Evolutionary conservation across 2,113 vertebrate genomes (phyloP).

Genomic region (Desmodus rotundus): DNA sequence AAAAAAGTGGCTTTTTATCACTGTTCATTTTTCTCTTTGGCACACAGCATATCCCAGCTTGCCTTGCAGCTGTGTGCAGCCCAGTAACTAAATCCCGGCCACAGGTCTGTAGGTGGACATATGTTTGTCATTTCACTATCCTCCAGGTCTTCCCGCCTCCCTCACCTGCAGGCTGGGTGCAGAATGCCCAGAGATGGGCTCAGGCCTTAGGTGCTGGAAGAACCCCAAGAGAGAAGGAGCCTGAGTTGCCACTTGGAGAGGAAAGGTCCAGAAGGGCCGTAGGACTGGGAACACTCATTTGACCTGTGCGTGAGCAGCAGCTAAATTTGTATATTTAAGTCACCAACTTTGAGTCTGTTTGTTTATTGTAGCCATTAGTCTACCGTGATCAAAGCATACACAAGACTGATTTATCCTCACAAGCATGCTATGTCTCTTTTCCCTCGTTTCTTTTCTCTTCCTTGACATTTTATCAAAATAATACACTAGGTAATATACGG

Average conservation of each 20-base stretch:
- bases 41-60: background rate
- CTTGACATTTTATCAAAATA: conserved; percentile 36
- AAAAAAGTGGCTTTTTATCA: background rate
- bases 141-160: background rate
- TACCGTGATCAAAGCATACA: background rate
- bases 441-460: background rate
- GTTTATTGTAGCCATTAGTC: background rate
- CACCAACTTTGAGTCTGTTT: background rate
- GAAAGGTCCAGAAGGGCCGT: background rate
- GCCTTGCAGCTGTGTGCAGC: background rate
- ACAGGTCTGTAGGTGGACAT: background rate
- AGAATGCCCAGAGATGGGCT: background rate
- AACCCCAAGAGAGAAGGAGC: background rate
- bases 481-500: background rate
- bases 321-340: background rate
- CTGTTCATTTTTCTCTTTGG: background rate
- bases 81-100: background rate
- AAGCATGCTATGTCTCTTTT: background rate
- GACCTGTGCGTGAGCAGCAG: background rate
- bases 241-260: background rate
- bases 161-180: background rate
- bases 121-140: background rate
- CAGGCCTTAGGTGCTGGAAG: background rate
- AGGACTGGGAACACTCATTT: background rate
- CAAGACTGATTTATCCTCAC: background rate